Base-by-base conservation (phyloP, 2,888 invertebrate species). In the Pediacus dermestoides region DNA sequence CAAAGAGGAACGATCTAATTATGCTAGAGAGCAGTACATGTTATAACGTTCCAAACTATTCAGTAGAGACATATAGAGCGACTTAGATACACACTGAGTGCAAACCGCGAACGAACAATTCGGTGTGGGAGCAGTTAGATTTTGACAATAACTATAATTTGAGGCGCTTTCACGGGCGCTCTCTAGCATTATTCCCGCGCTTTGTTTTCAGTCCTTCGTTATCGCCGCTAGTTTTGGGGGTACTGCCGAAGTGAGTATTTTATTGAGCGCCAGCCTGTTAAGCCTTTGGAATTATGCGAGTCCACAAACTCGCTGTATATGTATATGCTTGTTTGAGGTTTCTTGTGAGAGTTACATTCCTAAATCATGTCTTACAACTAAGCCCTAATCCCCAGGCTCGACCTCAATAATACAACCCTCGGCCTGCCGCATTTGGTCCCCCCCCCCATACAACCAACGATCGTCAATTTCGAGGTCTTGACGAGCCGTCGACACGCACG, bases 91-190 rank as follows among this genome's bases (percentile, higher is more conserved):
- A 11, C 14, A 18, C 13, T n/a, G 4, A 9, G 26, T 9, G 11
- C 26, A 4, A 26, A 26, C n/a, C 7, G 11, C 26, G 4, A 26
- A 9, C 10, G 4, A 13, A 8, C 7, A 23, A 4, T 23, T 23
- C 10, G 4, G 12, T 28, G 4, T 3, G n/a, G 39, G 37, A 39
- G 43, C 42, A 42, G 46, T 50, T 45, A 53, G 47, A 45, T 53
- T n/a, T 50, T 50, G 49, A 53, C 50, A 50, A 50, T 52, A 52
- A 52, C 52, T 46, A 53, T 53, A 53, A 53, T 53, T 53, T 51
- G 51, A 46, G 44, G 40, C 46, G 38, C 38, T 42, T 42, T n/a
- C n/a, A n/a, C n/a, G n/a, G n/a, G n/a, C n/a, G n/a, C n/a, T n/a
- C n/a, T n/a, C n/a, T n/a, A n/a, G 45, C 46, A 48, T 49, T 51